Evolutionary conservation across 2,888 invertebrate genomes (phyloP), one percentile per base, ranked within the genome.

Genomic region (Leucania comma): DNA sequence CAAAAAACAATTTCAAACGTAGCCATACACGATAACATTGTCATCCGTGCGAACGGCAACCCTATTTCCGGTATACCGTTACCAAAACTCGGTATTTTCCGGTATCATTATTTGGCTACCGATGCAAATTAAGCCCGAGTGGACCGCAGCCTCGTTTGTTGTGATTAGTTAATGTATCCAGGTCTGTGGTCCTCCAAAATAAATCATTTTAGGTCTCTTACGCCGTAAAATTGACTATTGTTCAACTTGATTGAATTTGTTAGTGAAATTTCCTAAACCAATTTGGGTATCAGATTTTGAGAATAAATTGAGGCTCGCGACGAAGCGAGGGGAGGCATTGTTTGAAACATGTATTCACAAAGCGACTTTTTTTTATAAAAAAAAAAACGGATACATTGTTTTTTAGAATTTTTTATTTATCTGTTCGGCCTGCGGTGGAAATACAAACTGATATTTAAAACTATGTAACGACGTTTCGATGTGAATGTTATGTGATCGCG

Each of bases 211-310:
- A 63, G 50, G 32, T 56, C 68, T 71, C 60, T 68, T 65, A 70
- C 60, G 61, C 58, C 53, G 71, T 82, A 72, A 78, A 86, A 88
- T 88, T 83, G 77, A 69, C 78, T 82, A 84, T 86, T 87, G 84
- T 86, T 78, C 68, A 65, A 70, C 63, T 77, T 82, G 81, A 87
- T 88, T 86, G 81, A 86, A 88, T 86, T 84, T 78, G 80, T 73
- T 80, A 72, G 73, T 71, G 72, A 77, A 71, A 77, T 76, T 66
- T 53, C 63, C 59, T 68, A 68, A 78, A 59, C 54, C 65, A 72
- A 81, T 81, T 78, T 81, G 22, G 56, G 72, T 73, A 72, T 81
- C 78, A 82, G 76, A 68, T 82, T 84, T 76, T 24, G 61, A 42
- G 48, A 81, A 79, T 82, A 70, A 83, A 78, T 83, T 71, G 72